These are phyloP conservation scores for Melanchra persicariae DNA, from an alignment of 2,888 invertebrate species.

Conservation along the genomic window DNA sequence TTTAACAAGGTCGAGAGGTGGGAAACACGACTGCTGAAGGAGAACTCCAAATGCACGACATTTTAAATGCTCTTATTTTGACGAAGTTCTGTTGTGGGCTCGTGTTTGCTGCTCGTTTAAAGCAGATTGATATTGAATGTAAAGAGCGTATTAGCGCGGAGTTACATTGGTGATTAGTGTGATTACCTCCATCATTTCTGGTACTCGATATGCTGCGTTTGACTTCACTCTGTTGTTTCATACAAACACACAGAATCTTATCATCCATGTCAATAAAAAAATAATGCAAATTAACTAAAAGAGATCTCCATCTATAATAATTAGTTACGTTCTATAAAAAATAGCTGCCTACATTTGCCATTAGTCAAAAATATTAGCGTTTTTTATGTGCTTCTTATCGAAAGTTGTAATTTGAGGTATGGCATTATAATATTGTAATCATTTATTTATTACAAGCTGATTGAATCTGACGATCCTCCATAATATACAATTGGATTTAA, in stretches of 20 bases:
- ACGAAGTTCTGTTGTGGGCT: background rate
- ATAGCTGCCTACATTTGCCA: constrained; percentile 41
- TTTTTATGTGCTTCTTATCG: constrained; percentile 51
- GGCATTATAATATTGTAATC: constrained; percentile 50
- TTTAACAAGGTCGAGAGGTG: background rate
- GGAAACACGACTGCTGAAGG: background rate
- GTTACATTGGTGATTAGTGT: too few species aligned
- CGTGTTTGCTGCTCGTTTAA: background rate
- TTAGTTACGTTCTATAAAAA: constrained; percentile 36
- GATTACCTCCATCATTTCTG: too few species aligned
- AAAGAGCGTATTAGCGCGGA: too few species aligned
- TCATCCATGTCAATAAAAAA: constrained; percentile 6
- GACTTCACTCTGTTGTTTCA: background rate
- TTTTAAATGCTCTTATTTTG: background rate
- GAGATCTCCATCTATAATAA: constrained; percentile 59
- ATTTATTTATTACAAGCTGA: constrained; percentile 38
- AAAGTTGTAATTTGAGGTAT: constrained; percentile 62
- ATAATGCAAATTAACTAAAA: constrained; percentile 50
- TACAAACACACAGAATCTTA: too few species aligned
- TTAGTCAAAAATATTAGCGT: constrained; percentile 34
- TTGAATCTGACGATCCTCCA: constrained; percentile 42
- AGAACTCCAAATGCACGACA: background rate
- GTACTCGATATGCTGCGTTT: too few species aligned
- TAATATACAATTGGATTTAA: constrained; percentile 26
- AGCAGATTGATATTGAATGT: background rate